Percentiles rank a stretch among this genome's conserved stretches.
Conservation (phyloP, 1,140 invertebrate species). For the Penaeus chinensis region DNA sequence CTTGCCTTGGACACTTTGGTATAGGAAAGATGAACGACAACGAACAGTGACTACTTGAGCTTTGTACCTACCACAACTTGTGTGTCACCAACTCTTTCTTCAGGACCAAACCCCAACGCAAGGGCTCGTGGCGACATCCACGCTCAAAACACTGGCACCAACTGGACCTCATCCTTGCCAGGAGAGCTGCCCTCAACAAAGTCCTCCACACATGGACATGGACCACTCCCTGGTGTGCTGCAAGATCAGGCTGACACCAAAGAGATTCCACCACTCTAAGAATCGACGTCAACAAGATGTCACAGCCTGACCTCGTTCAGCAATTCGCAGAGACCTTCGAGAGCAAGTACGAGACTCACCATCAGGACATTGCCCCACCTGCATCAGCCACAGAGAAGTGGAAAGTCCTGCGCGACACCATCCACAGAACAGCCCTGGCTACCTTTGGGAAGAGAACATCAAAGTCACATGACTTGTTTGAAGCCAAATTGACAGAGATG, state of each 20-base stretch:
- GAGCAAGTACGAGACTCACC: not conserved
- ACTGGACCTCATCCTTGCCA: not conserved
- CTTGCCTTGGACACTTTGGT: not conserved
- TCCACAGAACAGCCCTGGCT: too few relatives aligned
- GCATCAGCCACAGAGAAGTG: too few relatives aligned
- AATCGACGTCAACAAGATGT: not conserved
- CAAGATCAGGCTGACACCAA: not conserved
- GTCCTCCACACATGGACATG: not conserved
- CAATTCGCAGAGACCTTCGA: not conserved
- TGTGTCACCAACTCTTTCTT: not conserved
- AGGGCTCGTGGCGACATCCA: not conserved
- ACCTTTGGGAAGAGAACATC: too few relatives aligned
- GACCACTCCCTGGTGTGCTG: not conserved
- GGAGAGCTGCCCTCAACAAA: not conserved
- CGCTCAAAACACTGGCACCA: slow-evolving; percentile 4
- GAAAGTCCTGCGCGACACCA: too few relatives aligned
- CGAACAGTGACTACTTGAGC: not conserved
- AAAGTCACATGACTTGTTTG: too few relatives aligned
- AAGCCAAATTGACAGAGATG: too few relatives aligned
- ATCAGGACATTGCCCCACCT: too few relatives aligned
- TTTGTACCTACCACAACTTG: not conserved
- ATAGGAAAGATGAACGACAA: not conserved
- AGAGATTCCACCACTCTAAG: not conserved
- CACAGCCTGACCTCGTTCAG: not conserved
- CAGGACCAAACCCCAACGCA: not conserved